Base-by-base conservation (phyloP, 2,797 vertebrate species). In the Bufotes viridis region DNA sequence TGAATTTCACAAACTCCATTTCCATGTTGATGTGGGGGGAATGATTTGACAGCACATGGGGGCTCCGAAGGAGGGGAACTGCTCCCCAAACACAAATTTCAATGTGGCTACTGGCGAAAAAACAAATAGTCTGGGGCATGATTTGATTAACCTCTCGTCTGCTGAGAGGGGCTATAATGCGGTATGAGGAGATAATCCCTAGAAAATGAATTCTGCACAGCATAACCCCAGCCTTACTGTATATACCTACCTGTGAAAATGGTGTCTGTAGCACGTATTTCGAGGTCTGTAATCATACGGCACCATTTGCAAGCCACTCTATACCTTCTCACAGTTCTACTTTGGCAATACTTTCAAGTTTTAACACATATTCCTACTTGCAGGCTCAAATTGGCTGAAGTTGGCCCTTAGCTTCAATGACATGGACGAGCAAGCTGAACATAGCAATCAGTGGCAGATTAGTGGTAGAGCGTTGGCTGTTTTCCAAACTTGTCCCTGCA, bases 1-100 rank as follows among this genome's bases (percentile, higher is more conserved):
- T 95, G 95, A 95, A 95, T 96, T 93, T 94, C 95, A 95, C 94
- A 95, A 95, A 95, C 94, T 93, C 93, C 92, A 95, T 96, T 95
- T 94, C 92, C 93, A 75, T 92, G 93, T 94, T 93, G 94, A 90
- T 91, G 94, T 92, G 91, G 93, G 93, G 93, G 87, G 93, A 92
- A 91, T 91, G 93, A 93, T 92, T 92, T 93, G 92, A 92, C 90
- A 91, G 90, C 93, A 90, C 90, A 81, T 84, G 63, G 91, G 92
- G 84, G 92, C 91, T 79, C 89, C 69, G 85, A 81, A 74, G 78
- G 76, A 75, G 87, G 82, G 83, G 78, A 29, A 22, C 91, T 91
- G 87, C 65, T 91, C 94, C 81, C 95, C 93, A 91, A 92, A 93
- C 93, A 93, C 93, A 91, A 90, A 95, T 95, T 95, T 92, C 91